Conservation (phyloP, 2,888 invertebrate genomes). For the Antitype chi region DNA sequence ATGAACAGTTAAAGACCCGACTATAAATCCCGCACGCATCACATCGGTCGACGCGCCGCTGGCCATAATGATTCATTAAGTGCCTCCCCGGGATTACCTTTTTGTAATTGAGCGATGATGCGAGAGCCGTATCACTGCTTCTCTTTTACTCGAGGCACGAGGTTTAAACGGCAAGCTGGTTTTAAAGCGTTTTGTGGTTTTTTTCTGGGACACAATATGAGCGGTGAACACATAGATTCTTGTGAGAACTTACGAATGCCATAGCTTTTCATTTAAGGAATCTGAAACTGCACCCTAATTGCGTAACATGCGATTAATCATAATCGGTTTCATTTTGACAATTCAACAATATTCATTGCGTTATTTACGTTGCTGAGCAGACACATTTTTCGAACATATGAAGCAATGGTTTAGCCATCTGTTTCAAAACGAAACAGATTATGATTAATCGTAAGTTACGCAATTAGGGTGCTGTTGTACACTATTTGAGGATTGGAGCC, state of each 20-base stretch:
- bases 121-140: constrained; percentile 87
- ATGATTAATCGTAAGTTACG: too few relatives aligned
- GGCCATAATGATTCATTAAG: constrained; percentile 90
- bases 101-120: constrained; percentile 90
- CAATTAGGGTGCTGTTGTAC: too few relatives aligned
- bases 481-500: neutral
- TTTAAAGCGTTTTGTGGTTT: constrained; percentile 50
- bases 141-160: constrained; percentile 79
- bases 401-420: too few relatives aligned
- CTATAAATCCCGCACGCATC: constrained; percentile 84
- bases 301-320: too few relatives aligned
- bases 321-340: too few relatives aligned
- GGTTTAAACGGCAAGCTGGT: constrained; percentile 61
- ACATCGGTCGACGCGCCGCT: constrained; percentile 80
- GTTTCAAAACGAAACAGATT: too few relatives aligned
- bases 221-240: constrained; percentile 4
- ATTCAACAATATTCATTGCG: too few relatives aligned
- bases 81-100: constrained; percentile 90
- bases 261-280: constrained; percentile 17
- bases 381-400: too few relatives aligned
- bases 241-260: neutral
- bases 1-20: constrained; percentile 70
- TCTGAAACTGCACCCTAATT: too few relatives aligned
- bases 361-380: too few relatives aligned
- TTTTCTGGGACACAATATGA: constrained; percentile 41